Evolutionary conservation across 2,888 invertebrate species (phyloP), one percentile per base, ranked within the genome.

Genomic region (Tribolium freemani): DNA sequence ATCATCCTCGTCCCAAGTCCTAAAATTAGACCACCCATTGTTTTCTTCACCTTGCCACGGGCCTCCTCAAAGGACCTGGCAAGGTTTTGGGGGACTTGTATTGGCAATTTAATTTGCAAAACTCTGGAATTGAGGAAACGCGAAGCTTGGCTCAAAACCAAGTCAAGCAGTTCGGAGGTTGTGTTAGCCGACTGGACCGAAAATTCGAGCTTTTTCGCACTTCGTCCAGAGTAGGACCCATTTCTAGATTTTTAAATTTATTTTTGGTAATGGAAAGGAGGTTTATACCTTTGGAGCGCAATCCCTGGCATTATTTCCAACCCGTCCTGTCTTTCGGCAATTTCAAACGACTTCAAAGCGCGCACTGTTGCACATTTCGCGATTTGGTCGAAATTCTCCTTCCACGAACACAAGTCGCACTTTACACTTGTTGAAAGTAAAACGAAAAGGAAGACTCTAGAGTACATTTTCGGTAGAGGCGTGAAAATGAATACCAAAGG

Each of bases 1-100:
- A 94, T 88, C 66, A 93, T 86, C 81, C 94, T 94, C 16, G 93
- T 90, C 38, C 92, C 94, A 11, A 93, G 88, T 0, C 92, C 91
- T 56, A 93, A 88, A 56, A 93, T 87, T 54, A 94, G 85, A 0
- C 93, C 93, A 80, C 88, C 90, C 83, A 93, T 85, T 83, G 92
- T 89, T 68, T 80, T 83, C 89, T 94, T 94, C 83, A 93, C 89
- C 86, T 93, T 94, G 26, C 90, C 93, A 48, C 94, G 92, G 60
- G 93, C 94, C 94, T 94, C 94, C 87, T 91, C 92, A 77, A 95
- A 88, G 38, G 94, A 91, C 74, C 93, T 90, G 0, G 93, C 91
- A 16, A 94, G 88, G 76, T 90, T 90, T 74, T 88, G 88, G 1
- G 51, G n/a, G 66, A 92, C 89, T 70, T 92, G 91, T 21, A 91